Base-by-base conservation (phyloP, 2,113 vertebrate species). In the Fulmarus glacialis region DNA sequence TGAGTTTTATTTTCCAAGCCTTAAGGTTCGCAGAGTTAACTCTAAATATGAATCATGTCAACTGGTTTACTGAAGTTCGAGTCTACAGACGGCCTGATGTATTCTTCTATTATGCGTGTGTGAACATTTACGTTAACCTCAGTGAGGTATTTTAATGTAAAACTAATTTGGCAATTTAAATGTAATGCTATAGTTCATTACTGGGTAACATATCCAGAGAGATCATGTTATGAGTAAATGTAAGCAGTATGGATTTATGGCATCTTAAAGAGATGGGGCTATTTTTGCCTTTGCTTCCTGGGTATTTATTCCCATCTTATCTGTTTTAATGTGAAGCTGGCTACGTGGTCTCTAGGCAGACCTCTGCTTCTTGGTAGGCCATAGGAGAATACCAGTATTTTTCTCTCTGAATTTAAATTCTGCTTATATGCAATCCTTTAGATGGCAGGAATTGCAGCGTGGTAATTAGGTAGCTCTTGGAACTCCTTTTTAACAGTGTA, bases 31-130 rank as follows among this genome's bases (percentile, higher is more conserved):
- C 55, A 59, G 48, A 59, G 13, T 59, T 90, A 87, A 63, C 38
- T 82, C 24, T 85, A 72, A 63, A 55, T 55, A 23, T 43, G 12
- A 88, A 24, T 73, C 11, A 11, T 45, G 27, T 50, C 4, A 8
- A 4, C 52, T 82, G 34, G 11, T 64, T 72, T 92, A 27, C 58
- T 90, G 75, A 82, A 68, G 26, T 59, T 43, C 3, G 7, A 32
- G 15, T 64, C 43, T 93, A 4, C 27, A 60, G 56, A 55, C 12
- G 58, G 32, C 12, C 16, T 43, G 40, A 30, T 72, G 14, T 19
- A 30, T 32, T 72, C 22, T 47, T 68, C n/a, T 62, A 0, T 73
- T 52, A 48, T 5, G 40, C 0, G 1, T 10, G 6, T 78, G 26
- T 71, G 60, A 83, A 55, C 5, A 14, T 73, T 70, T 52, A 11